These are phyloP conservation scores for Macrocentrus cingulum DNA, from an alignment of 1,140 invertebrate genomes.

Conservation along the genomic window DNA sequence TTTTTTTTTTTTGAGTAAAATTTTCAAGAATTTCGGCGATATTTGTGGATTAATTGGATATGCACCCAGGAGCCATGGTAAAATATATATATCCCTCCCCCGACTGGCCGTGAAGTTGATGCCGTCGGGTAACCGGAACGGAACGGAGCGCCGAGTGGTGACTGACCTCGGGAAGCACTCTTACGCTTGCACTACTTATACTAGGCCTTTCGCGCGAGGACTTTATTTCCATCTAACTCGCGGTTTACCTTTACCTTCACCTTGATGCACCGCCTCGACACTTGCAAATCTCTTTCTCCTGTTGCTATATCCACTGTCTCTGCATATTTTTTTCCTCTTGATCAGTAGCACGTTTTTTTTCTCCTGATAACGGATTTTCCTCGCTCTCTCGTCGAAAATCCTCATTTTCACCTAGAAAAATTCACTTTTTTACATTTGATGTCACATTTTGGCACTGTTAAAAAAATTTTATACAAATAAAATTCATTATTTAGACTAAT, in stretches of 20 bases:
- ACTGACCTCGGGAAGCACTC: conserved; percentile 58
- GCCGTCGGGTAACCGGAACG: conserved; percentile 54
- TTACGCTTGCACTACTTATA: conserved; percentile 61
- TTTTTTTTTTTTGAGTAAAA: too few relatives aligned
- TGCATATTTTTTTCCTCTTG: too few relatives aligned
- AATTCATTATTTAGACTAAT: too few relatives aligned
- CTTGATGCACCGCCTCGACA: conserved; percentile 31
- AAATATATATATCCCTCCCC: conserved; percentile 31
- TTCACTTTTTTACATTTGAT: too few relatives aligned
- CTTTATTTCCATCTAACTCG: conserved; percentile 17
- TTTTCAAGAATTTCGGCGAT: too few relatives aligned
- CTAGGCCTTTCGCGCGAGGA: conserved; percentile 31
- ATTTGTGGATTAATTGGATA: background rate
- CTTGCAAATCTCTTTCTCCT: background rate
- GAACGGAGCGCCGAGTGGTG: conserved; percentile 52
- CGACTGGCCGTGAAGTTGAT: conserved; percentile 38
- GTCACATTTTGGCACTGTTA: too few relatives aligned
- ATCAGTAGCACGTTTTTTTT: too few relatives aligned
- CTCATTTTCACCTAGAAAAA: too few relatives aligned
- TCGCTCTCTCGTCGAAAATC: too few relatives aligned
- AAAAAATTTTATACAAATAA: too few relatives aligned
- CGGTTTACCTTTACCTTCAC: conserved; percentile 52
- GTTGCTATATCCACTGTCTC: background rate
- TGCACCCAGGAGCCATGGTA: background rate
- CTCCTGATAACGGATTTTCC: too few relatives aligned